Conservation (phyloP, 2,113 vertebrate species). For the Salvelinus alpinus region DNA sequence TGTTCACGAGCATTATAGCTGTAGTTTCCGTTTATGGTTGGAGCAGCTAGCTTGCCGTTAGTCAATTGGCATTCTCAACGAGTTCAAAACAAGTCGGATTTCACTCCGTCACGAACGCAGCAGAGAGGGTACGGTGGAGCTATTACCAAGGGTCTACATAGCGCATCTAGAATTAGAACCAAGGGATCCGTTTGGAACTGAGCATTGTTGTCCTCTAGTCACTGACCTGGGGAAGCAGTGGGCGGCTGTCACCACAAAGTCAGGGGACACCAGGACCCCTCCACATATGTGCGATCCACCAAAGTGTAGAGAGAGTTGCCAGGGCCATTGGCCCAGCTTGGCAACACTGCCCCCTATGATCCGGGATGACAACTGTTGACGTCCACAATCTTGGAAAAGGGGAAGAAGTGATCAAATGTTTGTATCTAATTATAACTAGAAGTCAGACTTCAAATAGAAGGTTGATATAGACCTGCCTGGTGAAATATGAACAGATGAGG, state of each 20-base stretch:
- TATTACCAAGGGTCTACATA: too few species aligned
- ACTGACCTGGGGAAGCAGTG: slow-evolving; percentile 92
- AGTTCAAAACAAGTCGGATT: too few species aligned
- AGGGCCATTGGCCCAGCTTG: slow-evolving; percentile 82
- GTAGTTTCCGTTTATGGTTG: too few species aligned
- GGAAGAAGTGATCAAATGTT: neutral
- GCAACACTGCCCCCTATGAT: slow-evolving; percentile 84
- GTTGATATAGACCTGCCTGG: neutral
- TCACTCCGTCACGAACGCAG: too few species aligned
- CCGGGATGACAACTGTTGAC: slow-evolving; percentile 66
- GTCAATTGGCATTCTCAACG: too few species aligned
- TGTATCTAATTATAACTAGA: too few species aligned
- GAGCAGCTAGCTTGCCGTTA: too few species aligned
- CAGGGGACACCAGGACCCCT: slow-evolving; percentile 80
- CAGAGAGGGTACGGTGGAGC: too few species aligned
- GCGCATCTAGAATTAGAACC: too few species aligned
- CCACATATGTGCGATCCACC: slow-evolving; percentile 81
- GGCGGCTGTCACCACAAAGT: slow-evolving; percentile 86
- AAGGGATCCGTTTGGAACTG: too few species aligned
- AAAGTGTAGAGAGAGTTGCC: slow-evolving; percentile 88
- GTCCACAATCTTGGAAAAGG: slow-evolving; percentile 80
- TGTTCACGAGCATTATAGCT: too few species aligned
- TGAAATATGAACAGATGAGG: slow-evolving; percentile 48
- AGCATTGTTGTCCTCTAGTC: neutral
- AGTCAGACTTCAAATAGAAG: too few species aligned